Base-by-base conservation (phyloP, 2,888 invertebrate species). In the Leptura quadrifasciata region DNA sequence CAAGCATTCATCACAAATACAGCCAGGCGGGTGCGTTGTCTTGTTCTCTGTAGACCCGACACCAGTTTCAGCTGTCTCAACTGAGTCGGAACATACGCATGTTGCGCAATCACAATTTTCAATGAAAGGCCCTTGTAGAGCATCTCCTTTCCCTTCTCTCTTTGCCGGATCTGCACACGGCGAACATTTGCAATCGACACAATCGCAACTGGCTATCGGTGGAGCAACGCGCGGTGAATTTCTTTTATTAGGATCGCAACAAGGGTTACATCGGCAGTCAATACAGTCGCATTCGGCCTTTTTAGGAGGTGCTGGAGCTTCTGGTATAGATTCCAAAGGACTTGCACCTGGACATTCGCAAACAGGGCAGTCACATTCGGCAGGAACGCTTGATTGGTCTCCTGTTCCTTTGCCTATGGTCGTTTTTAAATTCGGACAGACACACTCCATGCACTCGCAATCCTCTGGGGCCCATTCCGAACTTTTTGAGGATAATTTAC, bases 1-100 rank as follows among this genome's bases (percentile, higher is more conserved):
- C 0, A 77, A 10, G 61, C 81, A 81, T 31, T 78, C 70, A 2
- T 52, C 72, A 27, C 81, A 81, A 9, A 71, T 77, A 60, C 80
- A 81, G 15, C 57, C 78, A 1, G 65, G 60, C 0, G 76, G 74
- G 35, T 81, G 81, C 0, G 75, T 73, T n/a, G 69, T 67, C 58
- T 70, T 64, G 18, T 72, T 67, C 18, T 65, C 57, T 27, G 64
- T 70, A 12, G 70, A 20, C 0, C 72, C 68, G 15, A 68, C 72
- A n/a, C n/a, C 57, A 0, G 47, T 21, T 0, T 20, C 15, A 3
- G 24, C 20, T 21, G 20, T 20, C 21, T 20, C 2, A 2, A 6
- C 3, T 57, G 9, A 2, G 10, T 18, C 18, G 6, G 21, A 9
- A 20, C 75, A 75, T 3, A n/a, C 47, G 27, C 74, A 75, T 31